These are phyloP conservation scores for Polypedilum vanderplanki DNA, from an alignment of 1,140 invertebrate species.

Conservation along the genomic window DNA sequence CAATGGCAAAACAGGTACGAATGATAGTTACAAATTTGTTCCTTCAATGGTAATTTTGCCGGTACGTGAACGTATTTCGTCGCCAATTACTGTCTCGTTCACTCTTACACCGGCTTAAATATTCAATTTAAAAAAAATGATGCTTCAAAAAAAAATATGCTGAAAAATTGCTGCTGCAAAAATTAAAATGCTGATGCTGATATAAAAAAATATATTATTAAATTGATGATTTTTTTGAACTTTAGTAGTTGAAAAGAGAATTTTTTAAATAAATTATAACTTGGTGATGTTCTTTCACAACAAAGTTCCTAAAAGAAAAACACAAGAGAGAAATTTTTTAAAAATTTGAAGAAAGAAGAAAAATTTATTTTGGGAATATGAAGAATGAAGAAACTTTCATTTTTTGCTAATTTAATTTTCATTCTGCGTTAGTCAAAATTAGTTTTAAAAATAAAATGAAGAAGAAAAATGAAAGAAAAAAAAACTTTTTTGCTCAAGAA, in stretches of 20 bases:
- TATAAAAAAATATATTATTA: not conserved
- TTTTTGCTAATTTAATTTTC: no score
- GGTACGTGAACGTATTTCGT: slow-evolving; percentile 72
- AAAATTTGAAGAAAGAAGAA: no score
- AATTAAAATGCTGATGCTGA: not conserved
- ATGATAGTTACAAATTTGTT: slow-evolving; percentile 57
- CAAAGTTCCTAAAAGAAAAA: slow-evolving; percentile 42
- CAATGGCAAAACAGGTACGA: slow-evolving; percentile 35
- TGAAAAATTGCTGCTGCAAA: slow-evolving; percentile 31
- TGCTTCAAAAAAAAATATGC: slow-evolving; percentile 9
- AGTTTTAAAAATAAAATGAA: not conserved
- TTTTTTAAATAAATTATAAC: slow-evolving; percentile 37
- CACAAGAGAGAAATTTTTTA: no score
- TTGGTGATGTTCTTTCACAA: slow-evolving; percentile 43
- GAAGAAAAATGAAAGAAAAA: not conserved
- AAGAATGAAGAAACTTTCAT: no score
- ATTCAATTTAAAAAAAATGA: slow-evolving; percentile 1
- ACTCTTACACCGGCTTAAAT: slow-evolving; percentile 79
- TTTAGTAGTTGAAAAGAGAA: slow-evolving; percentile 30
- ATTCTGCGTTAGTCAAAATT: no score
- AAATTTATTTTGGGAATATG: no score
- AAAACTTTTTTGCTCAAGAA: not conserved
- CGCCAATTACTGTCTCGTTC: slow-evolving; percentile 79
- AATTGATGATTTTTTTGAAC: slow-evolving; percentile 9
- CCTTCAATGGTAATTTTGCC: slow-evolving; percentile 88